Base-by-base conservation (phyloP, 2,888 invertebrate genomes). In the Lithodes maja region DNA sequence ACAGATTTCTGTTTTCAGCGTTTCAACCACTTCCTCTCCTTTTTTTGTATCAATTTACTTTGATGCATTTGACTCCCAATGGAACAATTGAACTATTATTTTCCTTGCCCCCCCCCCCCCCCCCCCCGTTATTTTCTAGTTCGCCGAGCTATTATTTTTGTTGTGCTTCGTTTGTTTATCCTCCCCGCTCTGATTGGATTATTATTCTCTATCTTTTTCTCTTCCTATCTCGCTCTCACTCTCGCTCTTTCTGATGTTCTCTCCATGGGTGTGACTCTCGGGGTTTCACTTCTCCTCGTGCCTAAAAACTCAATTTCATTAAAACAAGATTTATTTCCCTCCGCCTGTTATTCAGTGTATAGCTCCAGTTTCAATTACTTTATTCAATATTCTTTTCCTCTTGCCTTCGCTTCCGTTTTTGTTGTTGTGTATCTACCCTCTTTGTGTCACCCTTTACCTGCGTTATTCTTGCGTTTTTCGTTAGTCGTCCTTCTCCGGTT, bases 71-170 rank as follows among this genome's bases (percentile, higher is more conserved):
- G 55, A 75, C 84, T 77, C 75, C 83, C 61, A 61, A 54, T 50
- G 84, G 77, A 75, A 84, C 77, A 84, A 84, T 84, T 84, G 77
- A 84, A 84, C 84, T 84, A 84, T 84, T 84, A 84, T 84, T 84
- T 84, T 84, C 84, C 55, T 77, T 50, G 0, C 33, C 33, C 33
- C 33, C 33, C 33, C 33, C 33, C 33, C 33, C 33, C 84, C 49
- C 49, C 15, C 77, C 54, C 84, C 77, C 77, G 84, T 84, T 84
- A 84, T 84, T 77, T 84, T 84, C 84, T 77, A 61, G 53, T 84
- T 50, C 33, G 77, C 17, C 84, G 33, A 77, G 15, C 84, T 55
- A 84, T 84, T 84, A 84, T 84, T 84, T 84, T 77, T 75, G 50
- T 50, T 77, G 77, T 55, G 55, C 74, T 84, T 77, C 77, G 77